phyloP scores from a whole-genome alignment of 2,888 invertebrate species.

The Andrena haemorrhoa region DNA sequence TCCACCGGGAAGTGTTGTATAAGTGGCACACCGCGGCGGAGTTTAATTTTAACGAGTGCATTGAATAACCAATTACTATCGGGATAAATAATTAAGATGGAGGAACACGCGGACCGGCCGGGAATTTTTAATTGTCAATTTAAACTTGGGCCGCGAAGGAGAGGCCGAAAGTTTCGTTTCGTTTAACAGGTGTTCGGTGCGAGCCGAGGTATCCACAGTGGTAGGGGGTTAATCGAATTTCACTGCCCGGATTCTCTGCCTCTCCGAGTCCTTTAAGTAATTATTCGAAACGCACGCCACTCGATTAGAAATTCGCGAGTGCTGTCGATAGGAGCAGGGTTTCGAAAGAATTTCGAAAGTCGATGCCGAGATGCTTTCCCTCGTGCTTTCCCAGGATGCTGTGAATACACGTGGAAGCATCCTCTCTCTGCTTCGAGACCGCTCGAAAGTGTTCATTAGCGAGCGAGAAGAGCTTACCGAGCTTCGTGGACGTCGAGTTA shows the following conservation, averaged over 20 bases:
- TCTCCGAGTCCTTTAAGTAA: neutral
- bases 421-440: neutral
- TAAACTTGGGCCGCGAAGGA: neutral
- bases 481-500: neutral
- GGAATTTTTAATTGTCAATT: conserved; percentile 30
- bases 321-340: no score
- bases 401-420: neutral
- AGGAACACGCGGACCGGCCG: neutral
- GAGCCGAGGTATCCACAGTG: neutral
- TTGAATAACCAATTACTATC: conserved; percentile 55
- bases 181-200: neutral
- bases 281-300: neutral
- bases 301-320: no score
- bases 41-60: conserved; percentile 62
- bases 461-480: neutral
- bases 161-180: neutral
- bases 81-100: conserved; percentile 49
- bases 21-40: conserved; percentile 43
- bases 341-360: no score
- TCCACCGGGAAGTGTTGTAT: conserved; percentile 23
- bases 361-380: no score
- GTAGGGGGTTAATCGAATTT: neutral
- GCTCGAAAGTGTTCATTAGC: conserved; percentile 14
- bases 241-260: neutral
- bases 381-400: neutral